phyloP scores from a whole-genome alignment of 2,888 invertebrate genomes.

The Drosophila lacicola region DNA sequence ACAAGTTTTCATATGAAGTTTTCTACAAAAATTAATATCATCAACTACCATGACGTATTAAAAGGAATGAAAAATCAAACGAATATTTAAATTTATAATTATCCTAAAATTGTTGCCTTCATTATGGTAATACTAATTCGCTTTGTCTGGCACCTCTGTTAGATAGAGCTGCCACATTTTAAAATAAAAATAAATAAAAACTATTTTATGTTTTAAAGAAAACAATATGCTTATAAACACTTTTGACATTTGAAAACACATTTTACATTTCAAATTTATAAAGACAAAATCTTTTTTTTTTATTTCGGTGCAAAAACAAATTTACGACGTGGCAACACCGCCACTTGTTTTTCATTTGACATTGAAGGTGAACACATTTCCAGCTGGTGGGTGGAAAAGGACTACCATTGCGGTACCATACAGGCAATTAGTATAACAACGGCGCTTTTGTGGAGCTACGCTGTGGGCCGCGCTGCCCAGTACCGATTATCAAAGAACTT shows the following conservation, averaged over 20 bases:
- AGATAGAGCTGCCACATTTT: slow-evolving; percentile 38
- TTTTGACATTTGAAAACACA: slow-evolving; percentile 7
- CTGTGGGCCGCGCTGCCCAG: slow-evolving; percentile 59
- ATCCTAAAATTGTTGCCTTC: too few species aligned
- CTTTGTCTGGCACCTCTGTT: slow-evolving; percentile 14
- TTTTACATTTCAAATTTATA: slow-evolving; percentile 1
- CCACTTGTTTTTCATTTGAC: slow-evolving; percentile 85
- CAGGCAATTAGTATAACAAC: slow-evolving; percentile 45
- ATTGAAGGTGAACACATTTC: slow-evolving; percentile 77
- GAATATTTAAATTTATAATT: neutral
- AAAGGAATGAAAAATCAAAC: neutral
- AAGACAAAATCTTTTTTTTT: neutral
- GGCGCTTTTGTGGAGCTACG: slow-evolving; percentile 60
- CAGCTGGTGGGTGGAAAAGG: slow-evolving; percentile 72
- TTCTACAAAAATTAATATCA: neutral
- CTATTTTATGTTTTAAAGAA: slow-evolving; percentile 1
- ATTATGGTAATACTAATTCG: neutral
- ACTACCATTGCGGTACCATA: slow-evolving; percentile 62
- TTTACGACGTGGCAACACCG: slow-evolving; percentile 64
- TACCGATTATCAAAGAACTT: slow-evolving; percentile 33
- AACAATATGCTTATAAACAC: neutral
- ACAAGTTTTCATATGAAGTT: neutral
- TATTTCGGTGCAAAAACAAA: slow-evolving; percentile 14
- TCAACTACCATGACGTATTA: neutral
- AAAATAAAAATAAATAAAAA: slow-evolving; percentile 1